Base-by-base conservation (phyloP, 2,888 invertebrate genomes). In the Leptinotarsa rubiginosa region DNA sequence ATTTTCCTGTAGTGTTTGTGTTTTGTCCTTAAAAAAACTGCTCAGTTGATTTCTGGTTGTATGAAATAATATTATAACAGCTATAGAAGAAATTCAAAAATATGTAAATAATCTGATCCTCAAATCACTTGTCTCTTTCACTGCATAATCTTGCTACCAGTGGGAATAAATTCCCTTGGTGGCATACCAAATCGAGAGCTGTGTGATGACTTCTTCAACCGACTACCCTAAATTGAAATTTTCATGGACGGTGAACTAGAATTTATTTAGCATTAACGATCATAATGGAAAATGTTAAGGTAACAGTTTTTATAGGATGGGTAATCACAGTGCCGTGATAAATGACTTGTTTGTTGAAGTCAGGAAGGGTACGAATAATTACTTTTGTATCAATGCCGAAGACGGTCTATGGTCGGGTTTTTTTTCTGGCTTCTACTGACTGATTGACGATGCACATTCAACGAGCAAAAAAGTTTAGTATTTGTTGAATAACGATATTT, bases 291-390 rank as follows among this genome's bases (percentile, higher is more conserved):
- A 56, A 56, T 56, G 56, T 56, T 56, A 15, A 56, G 56, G 56
- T 56, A 56, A 22, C 56, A 20, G 22, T 56, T 56, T 22, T 56
- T 56, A 56, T 52, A 18, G 52, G 52, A 52, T 52, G 18, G 56
- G 56, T 56, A 56, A 56, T 56, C 56, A 22, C 56, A 20, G 56
- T 56, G 22, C 56, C 56, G 20, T 56, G 56, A 56, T 56, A 56
- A 56, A 56, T 56, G 56, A 56, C 56, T 56, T 56, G 56, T 56
- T 56, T 56, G 56, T 56, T 13, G 56, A 56, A 56, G 56, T 56
- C 56, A 22, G 56, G 56, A 56, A 56, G 56, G 56, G 56, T 56
- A 56, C 56, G 56, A 56, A 20, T 56, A 56, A 56, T 56, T 22
- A 56, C 56, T 56, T 56, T 56, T 56, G 56, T 56, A 22, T 56